Evolutionary conservation across 1,140 invertebrate species (phyloP).

Genomic region (Halictus rubicundus): DNA sequence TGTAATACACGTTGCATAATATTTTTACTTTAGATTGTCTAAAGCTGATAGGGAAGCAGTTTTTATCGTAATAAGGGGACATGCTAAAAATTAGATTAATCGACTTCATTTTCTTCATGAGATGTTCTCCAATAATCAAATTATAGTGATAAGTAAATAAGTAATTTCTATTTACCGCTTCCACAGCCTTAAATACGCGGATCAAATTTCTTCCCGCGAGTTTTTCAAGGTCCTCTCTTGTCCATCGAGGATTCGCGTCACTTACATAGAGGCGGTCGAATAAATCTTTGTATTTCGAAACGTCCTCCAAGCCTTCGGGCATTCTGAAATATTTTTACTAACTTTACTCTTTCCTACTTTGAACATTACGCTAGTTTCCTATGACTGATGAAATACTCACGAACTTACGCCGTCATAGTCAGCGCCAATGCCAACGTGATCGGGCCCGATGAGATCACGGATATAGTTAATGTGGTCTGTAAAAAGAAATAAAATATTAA

Average conservation of each 20-base stretch:
- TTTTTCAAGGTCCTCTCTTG: slow-evolving; percentile 85
- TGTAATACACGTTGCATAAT: background rate
- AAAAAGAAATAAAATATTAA: slow-evolving; percentile 46
- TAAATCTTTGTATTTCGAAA: slow-evolving; percentile 85
- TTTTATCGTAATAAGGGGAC: no score
- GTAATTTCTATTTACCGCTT: slow-evolving; percentile 81
- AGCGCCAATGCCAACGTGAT: slow-evolving; percentile 82
- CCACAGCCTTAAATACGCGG: slow-evolving; percentile 85
- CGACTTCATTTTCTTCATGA: no score
- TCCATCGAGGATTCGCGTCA: slow-evolving; percentile 81
- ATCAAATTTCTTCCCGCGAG: slow-evolving; percentile 86
- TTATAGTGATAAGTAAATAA: no score
- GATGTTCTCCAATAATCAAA: no score
- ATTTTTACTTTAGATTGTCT: background rate
- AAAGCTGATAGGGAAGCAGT: background rate
- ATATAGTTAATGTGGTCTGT: slow-evolving; percentile 86
- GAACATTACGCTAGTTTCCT: background rate
- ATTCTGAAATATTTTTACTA: slow-evolving; percentile 73
- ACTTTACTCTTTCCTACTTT: background rate
- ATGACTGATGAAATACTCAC: slow-evolving; percentile 71
- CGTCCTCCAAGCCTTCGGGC: slow-evolving; percentile 85
- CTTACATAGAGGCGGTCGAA: slow-evolving; percentile 82
- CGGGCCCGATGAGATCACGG: slow-evolving; percentile 80
- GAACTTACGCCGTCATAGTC: slow-evolving; percentile 82
- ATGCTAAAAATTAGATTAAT: no score